Evolutionary conservation across 2,113 vertebrate genomes (phyloP).

Genomic region (Puffinus mauretanicus): DNA sequence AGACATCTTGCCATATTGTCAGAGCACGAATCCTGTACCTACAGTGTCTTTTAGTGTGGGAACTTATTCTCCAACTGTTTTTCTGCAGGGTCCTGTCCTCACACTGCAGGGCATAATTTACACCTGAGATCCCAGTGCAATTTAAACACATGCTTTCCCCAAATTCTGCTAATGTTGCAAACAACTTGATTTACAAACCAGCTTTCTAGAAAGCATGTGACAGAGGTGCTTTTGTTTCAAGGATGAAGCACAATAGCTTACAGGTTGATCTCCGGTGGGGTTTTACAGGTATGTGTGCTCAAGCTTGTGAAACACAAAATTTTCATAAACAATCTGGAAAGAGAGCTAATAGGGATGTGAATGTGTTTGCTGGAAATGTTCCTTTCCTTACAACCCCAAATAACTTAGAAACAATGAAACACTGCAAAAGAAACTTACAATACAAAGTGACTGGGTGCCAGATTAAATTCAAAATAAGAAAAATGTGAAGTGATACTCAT

Average conservation of each 20-base stretch:
- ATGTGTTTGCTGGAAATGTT: background rate
- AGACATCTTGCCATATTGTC: background rate
- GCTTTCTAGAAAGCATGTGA: accelerated
- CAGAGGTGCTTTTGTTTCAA: background rate
- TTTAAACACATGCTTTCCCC: background rate
- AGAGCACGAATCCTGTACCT: background rate
- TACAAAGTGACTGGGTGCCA: background rate
- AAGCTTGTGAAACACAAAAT: background rate
- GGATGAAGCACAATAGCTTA: background rate
- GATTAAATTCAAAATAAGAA: background rate
- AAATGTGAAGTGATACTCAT: background rate
- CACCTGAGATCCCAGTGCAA: background rate
- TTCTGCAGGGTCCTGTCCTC: background rate
- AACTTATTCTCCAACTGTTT: background rate
- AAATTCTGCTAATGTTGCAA: background rate
- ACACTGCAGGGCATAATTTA: background rate
- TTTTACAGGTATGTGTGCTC: background rate
- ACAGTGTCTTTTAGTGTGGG: no score
- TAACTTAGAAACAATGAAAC: background rate
- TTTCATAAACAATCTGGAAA: background rate
- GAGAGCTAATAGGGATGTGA: background rate
- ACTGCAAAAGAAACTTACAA: background rate
- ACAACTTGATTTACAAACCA: background rate
- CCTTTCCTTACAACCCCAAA: background rate
- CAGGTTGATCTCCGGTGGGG: background rate